Conservation (phyloP, 2,888 invertebrate species). For the Acholoe squamosa region DNA sequence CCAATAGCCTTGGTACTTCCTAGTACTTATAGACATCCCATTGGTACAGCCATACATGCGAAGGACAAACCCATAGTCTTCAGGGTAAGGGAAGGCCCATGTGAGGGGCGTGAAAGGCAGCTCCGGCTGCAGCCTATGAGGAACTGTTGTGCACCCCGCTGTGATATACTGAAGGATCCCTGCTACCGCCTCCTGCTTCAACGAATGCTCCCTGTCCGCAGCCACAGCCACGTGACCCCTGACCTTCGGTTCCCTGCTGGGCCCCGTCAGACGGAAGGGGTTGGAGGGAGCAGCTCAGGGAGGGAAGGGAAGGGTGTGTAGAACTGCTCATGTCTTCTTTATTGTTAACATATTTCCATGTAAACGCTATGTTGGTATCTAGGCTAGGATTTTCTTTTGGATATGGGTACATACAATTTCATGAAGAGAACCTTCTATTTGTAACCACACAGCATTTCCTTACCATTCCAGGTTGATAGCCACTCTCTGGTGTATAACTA, state of each 20-base stretch:
- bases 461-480: no score
- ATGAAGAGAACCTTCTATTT: no score
- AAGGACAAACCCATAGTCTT: no score
- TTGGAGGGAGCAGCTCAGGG: neutral
- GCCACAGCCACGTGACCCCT: neutral
- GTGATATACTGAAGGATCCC: slow-evolving; percentile 51
- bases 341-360: no score
- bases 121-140: neutral
- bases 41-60: no score
- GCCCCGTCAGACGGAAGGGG: slow-evolving; percentile 25
- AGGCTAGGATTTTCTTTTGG: no score
- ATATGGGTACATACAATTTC: no score
- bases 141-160: slow-evolving; percentile 50
- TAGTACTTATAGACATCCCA: no score
- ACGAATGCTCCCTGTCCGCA: neutral
- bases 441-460: no score
- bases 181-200: slow-evolving; percentile 35
- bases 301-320: neutral
- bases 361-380: no score
- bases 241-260: slow-evolving; percentile 41
- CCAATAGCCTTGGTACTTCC: no score
- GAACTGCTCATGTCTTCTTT: neutral
- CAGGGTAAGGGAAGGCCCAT: neutral
- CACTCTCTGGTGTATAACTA: no score
- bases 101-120: neutral